Base-by-base conservation (phyloP, 64 coral and sea anemone species). In the Actinia tenebrosa region DNA sequence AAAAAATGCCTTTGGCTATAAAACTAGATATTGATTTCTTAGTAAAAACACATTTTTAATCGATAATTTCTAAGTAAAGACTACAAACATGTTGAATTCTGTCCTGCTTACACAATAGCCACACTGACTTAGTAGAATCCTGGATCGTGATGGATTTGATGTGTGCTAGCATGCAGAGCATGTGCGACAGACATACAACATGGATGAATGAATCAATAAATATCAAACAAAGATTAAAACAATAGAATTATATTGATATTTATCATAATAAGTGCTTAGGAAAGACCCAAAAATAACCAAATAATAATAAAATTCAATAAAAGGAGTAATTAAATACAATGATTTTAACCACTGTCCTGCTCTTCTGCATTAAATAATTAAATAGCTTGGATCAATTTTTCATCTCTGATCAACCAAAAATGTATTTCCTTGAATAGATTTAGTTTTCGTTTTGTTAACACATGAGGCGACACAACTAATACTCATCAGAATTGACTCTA, bases 41-140 rank as follows among this genome's bases (percentile, higher is more conserved):
- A 55, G 20, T 2, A 5, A 60, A 44, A 18, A 61, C 22, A 64
- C 23, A 42, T 11, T n/a, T 75, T 75, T 75, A 43, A 75, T 14
- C 69, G 26, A 75, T 42, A 83, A 9, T 75, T 42, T 75, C 42
- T 15, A 75, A 42, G 13, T 42, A 42, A 27, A 75, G 69, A 75
- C 69, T 10, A 75, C 69, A 75, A 75, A 56, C 60, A 85, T 85
- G 94, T 92, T 97, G 87, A 79, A 93, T 91, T 93, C 78, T 88
- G 88, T 90, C 91, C 90, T 86, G 83, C 91, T 93, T 93, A 92
- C 87, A 92, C 84, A 87, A 88, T 75, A 84, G 91, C 81, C 79
- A 80, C 26, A 81, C 86, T 64, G 45, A 58, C 44, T 82, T 54
- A 43, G 25, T 52, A 42, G 23, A 19, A 45, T 83, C 53, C 37